Base-by-base conservation (phyloP, 2,797 vertebrate genomes). In the Rhodeus uyekii region DNA sequence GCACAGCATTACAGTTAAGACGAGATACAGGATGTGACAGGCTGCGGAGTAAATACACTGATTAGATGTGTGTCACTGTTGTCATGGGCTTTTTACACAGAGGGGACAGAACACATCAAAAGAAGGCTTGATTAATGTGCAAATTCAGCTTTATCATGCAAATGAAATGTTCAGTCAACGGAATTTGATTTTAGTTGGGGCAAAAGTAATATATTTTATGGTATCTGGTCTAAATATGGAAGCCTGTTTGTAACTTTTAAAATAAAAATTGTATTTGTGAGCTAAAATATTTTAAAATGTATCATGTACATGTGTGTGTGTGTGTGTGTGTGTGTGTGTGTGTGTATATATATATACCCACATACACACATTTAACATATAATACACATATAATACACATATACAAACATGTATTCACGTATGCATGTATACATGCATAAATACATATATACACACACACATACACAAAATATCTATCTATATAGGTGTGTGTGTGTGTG, bases 131-230 rank as follows among this genome's bases (percentile, higher is more conserved):
- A 82, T 84, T 82, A 73, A 82, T 53, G 76, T 82, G 86, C 78
- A 84, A 77, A 87, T 87, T 55, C 27, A 14, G 24, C 32, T 58
- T 76, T 82, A 48, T 82, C 55, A 74, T 85, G 60, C 75, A 78
- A 82, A 82, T 63, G 1, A 38, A 14, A 48, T 50, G 22, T 58
- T 73, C 71, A 46, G 72, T 67, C 53, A 34, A 38, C 13, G 58
- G n/a, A 39, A 60, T 64, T 24, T 8, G 68, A 29, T 61, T 73
- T 29, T 27, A 81, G 44, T 38, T 50, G 14, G 14, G 55, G 39
- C 48, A 55, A 10, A 46, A 61, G 29, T n/a, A n/a, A n/a, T n/a
- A 14, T 53, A 14, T 3, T 12, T 50, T n/a, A 14, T 72, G 18
- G 10, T 72, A 5, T 50, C 27, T 72, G 27, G 5, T 22, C 0